A percentile compares a stretch with the other conserved stretches of the same genome.
Evolutionary conservation across 2,888 invertebrate species (phyloP).

Genomic region (Meloe dianella): DNA sequence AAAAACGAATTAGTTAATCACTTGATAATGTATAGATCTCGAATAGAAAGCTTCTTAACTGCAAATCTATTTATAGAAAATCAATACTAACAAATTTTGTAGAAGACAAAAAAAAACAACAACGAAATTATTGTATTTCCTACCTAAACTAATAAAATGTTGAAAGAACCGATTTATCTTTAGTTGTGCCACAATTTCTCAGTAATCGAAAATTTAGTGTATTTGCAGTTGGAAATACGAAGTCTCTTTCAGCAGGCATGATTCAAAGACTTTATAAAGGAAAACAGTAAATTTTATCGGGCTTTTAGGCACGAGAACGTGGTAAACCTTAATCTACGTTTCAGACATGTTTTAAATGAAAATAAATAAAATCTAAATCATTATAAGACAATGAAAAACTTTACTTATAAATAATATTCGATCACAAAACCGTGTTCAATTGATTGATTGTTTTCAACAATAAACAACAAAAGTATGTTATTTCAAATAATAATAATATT

Average conservation of each 20-base stretch:
- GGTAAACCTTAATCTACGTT: background rate
- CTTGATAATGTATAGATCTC: background rate
- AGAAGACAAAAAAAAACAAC: background rate
- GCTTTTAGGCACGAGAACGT: conserved; percentile 12
- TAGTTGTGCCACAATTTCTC: conserved; percentile 30
- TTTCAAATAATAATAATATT: background rate
- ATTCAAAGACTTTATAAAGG: conserved; percentile 26
- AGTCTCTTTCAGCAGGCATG: conserved; percentile 30
- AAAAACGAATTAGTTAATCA: background rate
- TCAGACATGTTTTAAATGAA: background rate
- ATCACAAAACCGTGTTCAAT: background rate
- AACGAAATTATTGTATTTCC: conserved; percentile 16
- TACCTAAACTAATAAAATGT: conserved; percentile 32
- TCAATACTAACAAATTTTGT: background rate
- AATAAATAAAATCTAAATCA: background rate
- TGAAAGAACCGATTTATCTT: conserved; percentile 31
- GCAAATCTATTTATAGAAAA: background rate
- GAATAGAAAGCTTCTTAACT: background rate
- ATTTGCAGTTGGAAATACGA: conserved; percentile 30
- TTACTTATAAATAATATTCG: background rate
- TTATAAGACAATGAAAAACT: background rate
- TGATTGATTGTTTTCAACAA: background rate
- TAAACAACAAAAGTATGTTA: too few relatives aligned
- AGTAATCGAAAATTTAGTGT: conserved; percentile 33
- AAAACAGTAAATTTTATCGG: conserved; percentile 24